Evolutionary conservation across 2,113 vertebrate species (phyloP).

Genomic region (Donacobius atricapilla): DNA sequence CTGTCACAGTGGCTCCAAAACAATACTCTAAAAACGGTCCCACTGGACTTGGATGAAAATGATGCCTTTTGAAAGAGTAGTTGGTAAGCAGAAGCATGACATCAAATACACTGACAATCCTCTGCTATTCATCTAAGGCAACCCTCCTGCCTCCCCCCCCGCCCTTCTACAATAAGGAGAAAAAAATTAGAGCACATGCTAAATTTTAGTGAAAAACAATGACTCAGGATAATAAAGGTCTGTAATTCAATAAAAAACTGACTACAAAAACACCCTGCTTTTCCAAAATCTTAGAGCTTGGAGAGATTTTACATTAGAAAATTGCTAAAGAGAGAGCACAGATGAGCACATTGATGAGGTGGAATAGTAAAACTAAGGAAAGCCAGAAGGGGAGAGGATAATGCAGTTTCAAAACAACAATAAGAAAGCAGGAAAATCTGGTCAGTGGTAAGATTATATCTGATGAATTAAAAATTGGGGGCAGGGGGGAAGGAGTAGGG

Average conservation of each 20-base stretch:
- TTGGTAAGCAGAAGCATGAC: background rate
- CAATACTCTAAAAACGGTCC: background rate
- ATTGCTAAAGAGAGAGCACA: background rate
- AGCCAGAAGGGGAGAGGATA: background rate
- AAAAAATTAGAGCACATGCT: background rate
- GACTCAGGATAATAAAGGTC: background rate
- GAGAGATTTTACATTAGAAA: background rate
- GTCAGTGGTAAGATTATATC: background rate
- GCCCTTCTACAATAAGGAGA: background rate
- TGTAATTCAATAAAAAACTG: background rate
- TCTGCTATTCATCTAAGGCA: background rate
- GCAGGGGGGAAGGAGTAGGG: fast-evolving
- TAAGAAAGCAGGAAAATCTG: background rate
- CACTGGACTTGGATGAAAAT: background rate
- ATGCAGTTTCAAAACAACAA: background rate
- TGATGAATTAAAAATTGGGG: background rate
- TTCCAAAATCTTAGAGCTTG: background rate
- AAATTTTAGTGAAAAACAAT: background rate
- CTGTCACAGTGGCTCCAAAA: slow-evolving; percentile 3
- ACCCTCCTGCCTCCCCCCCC: background rate
- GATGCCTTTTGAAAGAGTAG: background rate
- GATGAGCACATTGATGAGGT: background rate
- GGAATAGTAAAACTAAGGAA: background rate
- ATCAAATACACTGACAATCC: background rate
- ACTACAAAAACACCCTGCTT: background rate